A percentile compares a stretch with the other conserved stretches of the same genome.
phyloP scores from a whole-genome alignment of 2,113 vertebrate species.

The Macrotis lagotis region DNA sequence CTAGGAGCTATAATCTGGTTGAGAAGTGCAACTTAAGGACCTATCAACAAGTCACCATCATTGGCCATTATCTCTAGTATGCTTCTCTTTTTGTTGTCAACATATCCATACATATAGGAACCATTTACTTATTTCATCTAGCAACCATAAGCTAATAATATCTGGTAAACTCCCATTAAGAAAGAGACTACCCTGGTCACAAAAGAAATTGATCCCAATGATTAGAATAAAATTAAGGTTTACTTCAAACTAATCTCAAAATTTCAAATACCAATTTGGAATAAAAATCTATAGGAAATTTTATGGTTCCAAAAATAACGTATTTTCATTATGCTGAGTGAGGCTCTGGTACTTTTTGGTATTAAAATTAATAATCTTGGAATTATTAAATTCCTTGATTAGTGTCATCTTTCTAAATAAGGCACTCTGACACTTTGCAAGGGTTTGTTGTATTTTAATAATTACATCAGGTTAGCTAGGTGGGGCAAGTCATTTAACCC shows the following conservation, averaged over 20 bases:
- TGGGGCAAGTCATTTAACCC: background rate
- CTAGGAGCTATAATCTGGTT: background rate
- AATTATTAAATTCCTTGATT: background rate
- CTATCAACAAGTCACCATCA: background rate
- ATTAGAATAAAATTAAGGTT: background rate
- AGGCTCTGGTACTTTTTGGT: background rate
- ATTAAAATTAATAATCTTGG: background rate
- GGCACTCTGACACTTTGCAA: background rate
- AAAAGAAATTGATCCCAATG: background rate
- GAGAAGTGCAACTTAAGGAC: background rate
- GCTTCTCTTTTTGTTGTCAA: background rate
- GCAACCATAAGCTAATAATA: conserved; percentile 2
- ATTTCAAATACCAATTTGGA: conserved; percentile 6
- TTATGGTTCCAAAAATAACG: conserved; percentile 15
- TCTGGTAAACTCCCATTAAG: background rate
- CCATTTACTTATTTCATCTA: conserved; percentile 8
- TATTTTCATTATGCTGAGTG: background rate
- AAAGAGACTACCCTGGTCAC: background rate
- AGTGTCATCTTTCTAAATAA: background rate
- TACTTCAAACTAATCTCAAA: conserved; percentile 11
- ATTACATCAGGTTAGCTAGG: background rate
- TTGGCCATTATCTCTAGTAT: background rate
- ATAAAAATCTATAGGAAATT: conserved; percentile 15
- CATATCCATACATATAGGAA: background rate
- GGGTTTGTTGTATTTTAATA: background rate